phyloP scores from a whole-genome alignment of 2,888 invertebrate genomes.

The Platycnemis pennipes region DNA sequence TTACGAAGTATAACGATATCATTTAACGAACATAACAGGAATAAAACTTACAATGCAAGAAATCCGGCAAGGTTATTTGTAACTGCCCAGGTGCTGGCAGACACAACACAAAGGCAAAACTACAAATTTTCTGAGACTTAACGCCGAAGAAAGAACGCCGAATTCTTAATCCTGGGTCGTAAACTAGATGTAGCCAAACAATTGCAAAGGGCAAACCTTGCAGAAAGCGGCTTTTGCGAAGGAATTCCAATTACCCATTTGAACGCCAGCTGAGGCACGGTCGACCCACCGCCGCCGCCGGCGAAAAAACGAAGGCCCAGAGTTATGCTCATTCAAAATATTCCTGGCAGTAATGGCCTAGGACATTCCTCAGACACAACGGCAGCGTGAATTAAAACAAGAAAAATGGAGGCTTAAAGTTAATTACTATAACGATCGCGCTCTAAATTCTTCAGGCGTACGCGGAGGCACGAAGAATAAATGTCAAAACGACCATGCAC shows the following conservation, averaged over 20 bases:
- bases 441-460: not conserved
- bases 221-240: not conserved
- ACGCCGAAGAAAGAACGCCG: not conserved
- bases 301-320: not conserved
- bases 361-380: constrained; percentile 12
- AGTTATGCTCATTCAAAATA: constrained; percentile 36
- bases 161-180: constrained; percentile 36
- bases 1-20: too few relatives aligned
- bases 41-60: not conserved
- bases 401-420: not conserved
- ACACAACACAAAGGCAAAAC: not conserved
- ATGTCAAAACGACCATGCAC: too few relatives aligned
- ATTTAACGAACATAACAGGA: not conserved
- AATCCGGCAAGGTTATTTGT: not conserved
- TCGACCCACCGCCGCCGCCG: not conserved
- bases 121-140: not conserved
- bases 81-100: not conserved
- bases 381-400: constrained; percentile 1
- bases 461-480: not conserved
- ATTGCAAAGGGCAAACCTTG: constrained; percentile 33
- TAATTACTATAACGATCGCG: constrained; percentile 8
- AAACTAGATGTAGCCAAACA: constrained; percentile 27
- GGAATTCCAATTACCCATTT: constrained; percentile 36
- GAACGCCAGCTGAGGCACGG: constrained; percentile 12
- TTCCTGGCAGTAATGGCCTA: constrained; percentile 17